Evolutionary conservation across 2,797 vertebrate genomes (phyloP), one percentile per base, ranked within the genome.

Genomic region (Phataginus tricuspis): DNA sequence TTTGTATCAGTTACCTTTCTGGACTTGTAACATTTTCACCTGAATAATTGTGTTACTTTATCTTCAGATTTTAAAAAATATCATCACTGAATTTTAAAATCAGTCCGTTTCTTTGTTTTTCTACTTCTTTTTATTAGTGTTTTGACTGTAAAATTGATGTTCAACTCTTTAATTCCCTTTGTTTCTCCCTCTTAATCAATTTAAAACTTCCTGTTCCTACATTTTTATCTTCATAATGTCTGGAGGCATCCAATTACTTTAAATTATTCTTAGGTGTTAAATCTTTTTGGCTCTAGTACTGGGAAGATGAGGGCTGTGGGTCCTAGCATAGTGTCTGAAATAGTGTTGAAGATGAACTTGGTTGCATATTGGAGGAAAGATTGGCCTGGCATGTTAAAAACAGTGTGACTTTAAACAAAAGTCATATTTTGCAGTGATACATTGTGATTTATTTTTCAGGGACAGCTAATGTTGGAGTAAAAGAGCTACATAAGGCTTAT

Each of bases 271-370:
- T 8, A 49, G 23, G 51, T 61, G 7, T 59, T 68, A 2, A 57
- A n/a, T 85, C 14, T 82, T 92, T 96, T 90, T 68, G 79, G n/a
- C 51, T 29, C 29, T 29, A 29, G 78, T 42, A 27, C 14, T 86
- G 53, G 79, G 82, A 78, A 94, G 68, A 29, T 61, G 25, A 84
- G 82, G 71, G 29, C 34, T 59, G 77, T 53, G 37, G 42, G 25
- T 93, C n/a, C 84, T 71, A 61, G 39, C 34, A 37, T 55, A 78
- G 18, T 80, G 27, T 92, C 74, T 77, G 68, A 96, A 90, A 49
- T 34, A 88, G n/a, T 64, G 16, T 78, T 95, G 79, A 79, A 91
- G 86, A 86, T 89, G 66, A 91, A 95, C 78, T 80, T 88, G n/a
- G 37, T 72, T 29, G 1, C 69, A 21, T 74, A n/a, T 63, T 86